phyloP scores from a whole-genome alignment of 2,797 vertebrate genomes.

The Semotilus atromaculatus region DNA sequence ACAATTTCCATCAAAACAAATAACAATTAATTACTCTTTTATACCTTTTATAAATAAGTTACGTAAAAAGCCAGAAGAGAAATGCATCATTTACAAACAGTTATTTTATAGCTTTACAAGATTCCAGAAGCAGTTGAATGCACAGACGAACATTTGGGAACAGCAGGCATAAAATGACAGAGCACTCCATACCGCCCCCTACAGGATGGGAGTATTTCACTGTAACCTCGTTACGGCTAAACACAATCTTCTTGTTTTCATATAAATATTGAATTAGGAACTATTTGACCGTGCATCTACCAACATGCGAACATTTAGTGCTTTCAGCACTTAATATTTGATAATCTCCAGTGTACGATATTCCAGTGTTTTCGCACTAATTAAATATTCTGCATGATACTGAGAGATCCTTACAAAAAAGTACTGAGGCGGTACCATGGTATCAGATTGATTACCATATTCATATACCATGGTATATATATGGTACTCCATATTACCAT shows the following conservation, averaged over 20 bases:
- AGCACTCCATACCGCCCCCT: constrained; percentile 45
- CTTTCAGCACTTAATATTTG: constrained; percentile 12
- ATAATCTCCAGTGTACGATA: constrained; percentile 52
- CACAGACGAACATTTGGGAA: constrained; percentile 12
- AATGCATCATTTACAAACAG: constrained; percentile 56
- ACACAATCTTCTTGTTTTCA: constrained; percentile 1
- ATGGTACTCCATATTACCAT: constrained; percentile 20
- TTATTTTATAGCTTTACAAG: constrained; percentile 50
- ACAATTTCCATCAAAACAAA: constrained; percentile 75
- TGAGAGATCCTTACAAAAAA: constrained; percentile 31
- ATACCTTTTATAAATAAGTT: constrained; percentile 80
- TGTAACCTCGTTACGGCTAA: constrained; percentile 13
- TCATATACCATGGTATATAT: constrained; percentile 9
- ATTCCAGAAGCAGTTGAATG: constrained; percentile 53
- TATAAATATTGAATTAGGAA: constrained; percentile 24
- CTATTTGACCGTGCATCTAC: constrained; percentile 38
- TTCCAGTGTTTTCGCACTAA: constrained; percentile 51
- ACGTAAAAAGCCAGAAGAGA: constrained; percentile 63
- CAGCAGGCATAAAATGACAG: constrained; percentile 39
- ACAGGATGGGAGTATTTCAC: constrained; percentile 39
- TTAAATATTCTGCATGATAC: constrained; percentile 14
- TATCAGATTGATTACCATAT: constrained; percentile 15
- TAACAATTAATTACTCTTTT: constrained; percentile 78
- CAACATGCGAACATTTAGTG: constrained; percentile 30
- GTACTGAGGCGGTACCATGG: constrained; percentile 22